Base-by-base conservation (phyloP, 2,113 vertebrate genomes). In the Sciurus niger region DNA sequence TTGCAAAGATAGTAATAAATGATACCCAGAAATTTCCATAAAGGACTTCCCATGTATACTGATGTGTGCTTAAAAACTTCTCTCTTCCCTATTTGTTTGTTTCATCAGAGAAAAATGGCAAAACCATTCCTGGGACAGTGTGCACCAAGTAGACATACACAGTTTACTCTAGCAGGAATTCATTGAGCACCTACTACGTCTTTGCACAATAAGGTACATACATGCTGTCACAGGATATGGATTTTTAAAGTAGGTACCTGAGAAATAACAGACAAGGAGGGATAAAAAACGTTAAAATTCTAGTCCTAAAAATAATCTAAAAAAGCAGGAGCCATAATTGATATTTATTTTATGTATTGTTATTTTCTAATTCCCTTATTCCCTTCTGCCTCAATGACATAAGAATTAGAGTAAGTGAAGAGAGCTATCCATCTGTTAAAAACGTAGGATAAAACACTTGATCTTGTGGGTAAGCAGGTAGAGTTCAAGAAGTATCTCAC, bases 371-470 rank as follows among this genome's bases (percentile, higher is more conserved):
- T 95, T 95, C 24, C 28, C 28, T 96, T 87, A 80, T 77, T 97
- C 73, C 97, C 96, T 90, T 98, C 97, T 96, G 95, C 97, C 78
- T 97, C 90, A 48, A n/a, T 98, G 55, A 84, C 34, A 46, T 97
- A 48, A 67, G 93, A 97, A 92, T 97, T 94, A 92, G 20, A 84
- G 95, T 92, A 97, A 93, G 25, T 94, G 88, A 97, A 98, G 67
- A 97, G 85, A 97, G 70, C 76, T 96, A 96, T 97, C 82, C 89
- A 84, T 95, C 90, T 98, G 96, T 93, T 97, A 88, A 96, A 97
- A 92, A 93, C 91, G 87, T 92, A 94, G 89, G 97, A 96, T 84
- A 96, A 98, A 97, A 70, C 84, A 96, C 48, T 98, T 98, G 88
- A 96, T 98, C 94, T 97, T 93, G 53, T 96, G 98, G 93, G 95